Conservation (phyloP, 2,113 vertebrate species). For the Ciconia maguari region DNA sequence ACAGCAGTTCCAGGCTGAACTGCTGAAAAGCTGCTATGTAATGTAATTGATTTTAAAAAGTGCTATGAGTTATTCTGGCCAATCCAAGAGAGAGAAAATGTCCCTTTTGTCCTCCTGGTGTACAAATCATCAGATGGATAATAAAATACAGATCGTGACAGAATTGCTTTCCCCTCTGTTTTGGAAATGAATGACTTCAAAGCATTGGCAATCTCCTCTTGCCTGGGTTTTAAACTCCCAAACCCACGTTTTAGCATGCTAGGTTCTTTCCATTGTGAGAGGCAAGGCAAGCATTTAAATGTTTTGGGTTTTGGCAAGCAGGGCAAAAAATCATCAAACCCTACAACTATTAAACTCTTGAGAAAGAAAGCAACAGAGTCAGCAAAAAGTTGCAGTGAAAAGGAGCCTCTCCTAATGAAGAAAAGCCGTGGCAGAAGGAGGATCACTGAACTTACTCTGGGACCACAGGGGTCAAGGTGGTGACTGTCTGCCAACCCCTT, state of each 20-base stretch:
- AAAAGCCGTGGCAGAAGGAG: neutral
- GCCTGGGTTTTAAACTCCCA: slow-evolving; percentile 9
- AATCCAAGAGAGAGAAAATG: slow-evolving; percentile 27
- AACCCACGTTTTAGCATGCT: neutral
- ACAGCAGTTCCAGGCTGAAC: slow-evolving; percentile 11
- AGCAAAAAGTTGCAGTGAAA: neutral
- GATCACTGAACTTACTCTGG: neutral
- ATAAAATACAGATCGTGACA: slow-evolving; percentile 24
- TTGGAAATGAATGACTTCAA: slow-evolving; percentile 28
- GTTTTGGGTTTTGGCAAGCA: slow-evolving; percentile 15
- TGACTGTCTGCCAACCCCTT: neutral
- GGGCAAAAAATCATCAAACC: neutral
- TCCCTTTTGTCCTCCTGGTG: slow-evolving; percentile 23
- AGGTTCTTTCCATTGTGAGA: neutral
- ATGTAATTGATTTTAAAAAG: slow-evolving; percentile 54
- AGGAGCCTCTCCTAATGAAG: neutral
- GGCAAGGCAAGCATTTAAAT: neutral
- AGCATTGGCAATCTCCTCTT: slow-evolving; percentile 23
- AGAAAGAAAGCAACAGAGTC: neutral
- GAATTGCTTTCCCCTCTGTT: slow-evolving; percentile 13
- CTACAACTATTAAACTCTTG: neutral
- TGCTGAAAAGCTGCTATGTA: slow-evolving; percentile 20
- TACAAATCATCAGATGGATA: neutral
- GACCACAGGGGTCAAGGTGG: neutral
- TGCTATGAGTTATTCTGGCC: neutral